A percentile compares a stretch with the other conserved stretches of the same genome.
Conservation (phyloP, 2,888 invertebrate genomes). For the Idaea biselata region DNA sequence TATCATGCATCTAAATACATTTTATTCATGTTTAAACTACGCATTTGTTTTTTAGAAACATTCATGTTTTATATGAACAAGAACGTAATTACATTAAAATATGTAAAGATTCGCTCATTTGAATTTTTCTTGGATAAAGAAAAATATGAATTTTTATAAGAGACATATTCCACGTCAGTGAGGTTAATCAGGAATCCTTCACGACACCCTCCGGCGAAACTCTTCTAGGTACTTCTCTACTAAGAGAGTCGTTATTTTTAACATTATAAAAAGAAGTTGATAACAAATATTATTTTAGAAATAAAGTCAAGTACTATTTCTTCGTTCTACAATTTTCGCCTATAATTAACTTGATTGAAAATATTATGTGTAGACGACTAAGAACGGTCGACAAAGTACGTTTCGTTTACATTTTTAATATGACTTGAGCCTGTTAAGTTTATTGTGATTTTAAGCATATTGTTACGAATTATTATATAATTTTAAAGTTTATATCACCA, state of each 20-base stretch:
- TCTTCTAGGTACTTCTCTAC: neutral
- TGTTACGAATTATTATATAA: slow-evolving; percentile 10
- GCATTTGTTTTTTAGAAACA: neutral
- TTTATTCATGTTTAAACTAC: no score
- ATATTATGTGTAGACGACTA: no score
- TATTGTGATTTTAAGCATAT: slow-evolving; percentile 14
- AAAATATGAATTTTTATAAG: neutral
- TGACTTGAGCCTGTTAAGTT: no score
- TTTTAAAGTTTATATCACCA: neutral
- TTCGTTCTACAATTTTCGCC: no score
- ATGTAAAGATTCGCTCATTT: neutral
- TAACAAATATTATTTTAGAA: neutral
- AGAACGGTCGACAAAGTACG: no score
- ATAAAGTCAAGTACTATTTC: no score
- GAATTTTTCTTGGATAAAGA: neutral
- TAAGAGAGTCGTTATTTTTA: neutral
- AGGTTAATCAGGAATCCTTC: neutral
- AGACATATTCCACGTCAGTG: neutral
- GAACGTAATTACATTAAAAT: neutral
- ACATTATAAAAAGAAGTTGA: neutral
- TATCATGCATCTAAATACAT: no score
- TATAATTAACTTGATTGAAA: no score
- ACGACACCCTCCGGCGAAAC: neutral
- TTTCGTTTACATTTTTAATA: no score
- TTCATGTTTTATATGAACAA: slow-evolving; percentile 5